These are phyloP conservation scores for Lutjanus campechanus DNA, from an alignment of 2,797 vertebrate species.

Conservation along the genomic window DNA sequence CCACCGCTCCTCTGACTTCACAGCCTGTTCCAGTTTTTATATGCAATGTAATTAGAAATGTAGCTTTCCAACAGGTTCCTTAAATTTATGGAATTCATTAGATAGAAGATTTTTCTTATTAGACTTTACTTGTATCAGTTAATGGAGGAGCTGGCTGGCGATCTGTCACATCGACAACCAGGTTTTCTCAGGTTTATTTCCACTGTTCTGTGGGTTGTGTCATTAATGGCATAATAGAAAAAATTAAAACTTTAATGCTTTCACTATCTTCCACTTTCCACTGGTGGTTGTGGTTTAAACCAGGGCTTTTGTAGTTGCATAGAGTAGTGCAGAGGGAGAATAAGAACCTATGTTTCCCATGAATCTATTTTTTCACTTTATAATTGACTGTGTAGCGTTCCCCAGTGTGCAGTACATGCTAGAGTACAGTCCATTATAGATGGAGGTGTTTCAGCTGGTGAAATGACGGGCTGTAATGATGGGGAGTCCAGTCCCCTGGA, in stretches of 20 bases:
- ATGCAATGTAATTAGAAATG: conserved; percentile 28
- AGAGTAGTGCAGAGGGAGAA: not conserved
- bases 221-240: conserved; percentile 8
- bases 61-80: conserved; percentile 8
- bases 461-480: not conserved
- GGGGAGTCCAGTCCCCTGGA: not conserved
- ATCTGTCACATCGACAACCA: conserved; percentile 16
- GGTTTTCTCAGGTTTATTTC: not conserved
- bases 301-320: not conserved
- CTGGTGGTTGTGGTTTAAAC: not conserved
- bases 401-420: not conserved
- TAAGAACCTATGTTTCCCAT: not conserved
- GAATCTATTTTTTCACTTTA: not conserved
- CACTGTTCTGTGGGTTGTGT: conserved; percentile 1
- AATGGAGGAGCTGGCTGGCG: conserved; percentile 20
- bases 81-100: conserved; percentile 43
- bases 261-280: not conserved
- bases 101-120: conserved; percentile 13
- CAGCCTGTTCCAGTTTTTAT: conserved; percentile 1
- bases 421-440: not conserved
- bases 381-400: conserved; percentile 2
- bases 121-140: conserved; percentile 22
- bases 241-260: not conserved
- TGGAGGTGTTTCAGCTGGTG: not conserved
- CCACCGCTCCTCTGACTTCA: not conserved